phyloP scores from a whole-genome alignment of 2,888 invertebrate genomes.

The Drosophila koepferae region DNA sequence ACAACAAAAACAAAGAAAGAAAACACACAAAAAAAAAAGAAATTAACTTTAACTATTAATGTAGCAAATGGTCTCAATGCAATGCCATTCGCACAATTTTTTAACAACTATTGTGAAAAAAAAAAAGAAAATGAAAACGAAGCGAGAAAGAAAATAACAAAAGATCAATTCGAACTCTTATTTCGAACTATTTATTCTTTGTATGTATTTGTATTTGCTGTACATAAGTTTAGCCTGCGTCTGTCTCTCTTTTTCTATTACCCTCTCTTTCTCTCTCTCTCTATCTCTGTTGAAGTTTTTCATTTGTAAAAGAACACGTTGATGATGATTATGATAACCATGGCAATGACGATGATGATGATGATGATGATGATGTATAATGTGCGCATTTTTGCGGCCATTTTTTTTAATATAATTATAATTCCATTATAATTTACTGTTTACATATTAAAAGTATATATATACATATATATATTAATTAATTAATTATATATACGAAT shows the following conservation, averaged over 20 bases:
- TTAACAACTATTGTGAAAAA: constrained; percentile 23
- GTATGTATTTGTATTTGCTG: constrained; percentile 63
- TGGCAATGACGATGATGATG: constrained; percentile 1
- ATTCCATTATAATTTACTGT: constrained; percentile 71
- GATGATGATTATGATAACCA: constrained; percentile 18
- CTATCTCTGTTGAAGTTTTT: constrained; percentile 43
- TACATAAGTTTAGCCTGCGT: constrained; percentile 70
- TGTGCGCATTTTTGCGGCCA: constrained; percentile 60
- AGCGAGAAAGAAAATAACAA: constrained; percentile 12
- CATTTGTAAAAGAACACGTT: constrained; percentile 45
- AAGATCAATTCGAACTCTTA: constrained; percentile 39
- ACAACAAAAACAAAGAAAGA: too few species aligned
- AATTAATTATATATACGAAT: constrained; percentile 72
- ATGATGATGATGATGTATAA: constrained; percentile 23
- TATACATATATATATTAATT: constrained; percentile 24
- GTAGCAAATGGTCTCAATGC: constrained; percentile 62
- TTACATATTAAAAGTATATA: constrained; percentile 61
- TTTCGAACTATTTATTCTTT: constrained; percentile 36
- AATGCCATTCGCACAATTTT: constrained; percentile 62
- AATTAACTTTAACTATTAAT: constrained; percentile 40
- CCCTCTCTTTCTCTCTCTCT: constrained; percentile 22
- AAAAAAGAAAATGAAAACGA: background rate
- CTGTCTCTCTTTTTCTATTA: constrained; percentile 19
- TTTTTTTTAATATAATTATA: constrained; percentile 63
- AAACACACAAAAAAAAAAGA: constrained; percentile 17